These are phyloP conservation scores for Sialia sialis DNA, from an alignment of 2,113 vertebrate species.

Conservation along the genomic window DNA sequence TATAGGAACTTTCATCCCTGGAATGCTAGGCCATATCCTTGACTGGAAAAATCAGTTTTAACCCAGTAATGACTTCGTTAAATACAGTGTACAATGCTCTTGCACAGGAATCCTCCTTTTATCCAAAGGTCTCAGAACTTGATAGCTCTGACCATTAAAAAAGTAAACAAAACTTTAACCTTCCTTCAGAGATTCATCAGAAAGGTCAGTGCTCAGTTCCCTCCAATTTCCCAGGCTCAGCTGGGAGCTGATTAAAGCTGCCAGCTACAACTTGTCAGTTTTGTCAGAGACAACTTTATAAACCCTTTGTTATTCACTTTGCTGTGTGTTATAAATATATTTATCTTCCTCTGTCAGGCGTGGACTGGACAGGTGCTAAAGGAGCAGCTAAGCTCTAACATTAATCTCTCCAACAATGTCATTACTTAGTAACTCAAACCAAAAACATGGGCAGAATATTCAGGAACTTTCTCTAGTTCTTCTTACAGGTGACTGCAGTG, in stretches of 20 bases:
- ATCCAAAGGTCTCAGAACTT: background rate
- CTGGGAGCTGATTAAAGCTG: constrained; percentile 71
- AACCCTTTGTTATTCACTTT: constrained; percentile 67
- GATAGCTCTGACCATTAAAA: constrained; percentile 24
- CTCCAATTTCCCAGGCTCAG: constrained; percentile 65
- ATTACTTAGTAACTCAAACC: constrained; percentile 20
- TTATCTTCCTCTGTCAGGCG: constrained; percentile 70
- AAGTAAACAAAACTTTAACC: constrained; percentile 64
- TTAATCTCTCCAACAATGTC: background rate
- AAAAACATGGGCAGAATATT: background rate
- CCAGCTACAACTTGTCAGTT: constrained; percentile 52
- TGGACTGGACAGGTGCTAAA: constrained; percentile 60
- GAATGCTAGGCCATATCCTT: background rate
- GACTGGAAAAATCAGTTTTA: background rate
- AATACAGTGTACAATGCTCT: background rate
- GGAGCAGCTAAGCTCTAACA: constrained; percentile 21
- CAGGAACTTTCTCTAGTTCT: background rate
- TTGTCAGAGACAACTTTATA: constrained; percentile 63
- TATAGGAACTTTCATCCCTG: background rate
- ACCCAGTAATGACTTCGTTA: background rate
- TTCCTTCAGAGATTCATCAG: constrained; percentile 60
- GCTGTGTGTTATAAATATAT: constrained; percentile 72
- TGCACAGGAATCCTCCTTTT: background rate
- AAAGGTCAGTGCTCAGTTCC: constrained; percentile 64
- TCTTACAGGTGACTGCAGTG: background rate